These are phyloP conservation scores for Morpho achilles DNA, from an alignment of 2,888 invertebrate species.

Conservation along the genomic window DNA sequence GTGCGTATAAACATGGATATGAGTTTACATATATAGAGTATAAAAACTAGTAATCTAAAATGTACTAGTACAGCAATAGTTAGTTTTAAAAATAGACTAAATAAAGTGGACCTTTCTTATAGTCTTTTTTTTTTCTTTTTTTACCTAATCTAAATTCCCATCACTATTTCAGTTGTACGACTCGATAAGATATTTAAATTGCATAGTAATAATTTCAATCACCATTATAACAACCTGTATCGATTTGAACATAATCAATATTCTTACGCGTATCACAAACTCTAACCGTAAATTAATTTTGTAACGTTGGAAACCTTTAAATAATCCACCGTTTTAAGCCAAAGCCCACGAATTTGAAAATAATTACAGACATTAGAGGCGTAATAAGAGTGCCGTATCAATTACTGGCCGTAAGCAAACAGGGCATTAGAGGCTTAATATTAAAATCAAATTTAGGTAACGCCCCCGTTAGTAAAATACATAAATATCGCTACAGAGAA, in stretches of 20 bases:
- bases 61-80: too few relatives aligned
- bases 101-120: too few relatives aligned
- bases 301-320: constrained; percentile 21
- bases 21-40: too few relatives aligned
- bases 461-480: constrained; percentile 39
- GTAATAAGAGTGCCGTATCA: constrained; percentile 70
- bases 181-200: too few relatives aligned
- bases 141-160: too few relatives aligned
- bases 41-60: too few relatives aligned
- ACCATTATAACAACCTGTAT: not conserved
- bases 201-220: not conserved
- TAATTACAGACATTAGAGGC: constrained; percentile 73
- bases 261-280: constrained; percentile 13
- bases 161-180: too few relatives aligned
- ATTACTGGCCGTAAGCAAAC: constrained; percentile 68
- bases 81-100: too few relatives aligned
- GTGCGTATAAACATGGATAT: too few relatives aligned
- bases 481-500: constrained; percentile 28
- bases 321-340: constrained; percentile 64
- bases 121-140: too few relatives aligned
- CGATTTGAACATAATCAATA: constrained; percentile 12
- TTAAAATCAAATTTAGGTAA: constrained; percentile 76
- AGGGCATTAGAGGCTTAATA: constrained; percentile 69
- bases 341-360: constrained; percentile 71
- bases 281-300: constrained; percentile 26